A percentile compares a stretch with the other conserved stretches of the same genome.
Conservation (phyloP, 2,888 invertebrate species). For the Brachylomia viminalis region DNA sequence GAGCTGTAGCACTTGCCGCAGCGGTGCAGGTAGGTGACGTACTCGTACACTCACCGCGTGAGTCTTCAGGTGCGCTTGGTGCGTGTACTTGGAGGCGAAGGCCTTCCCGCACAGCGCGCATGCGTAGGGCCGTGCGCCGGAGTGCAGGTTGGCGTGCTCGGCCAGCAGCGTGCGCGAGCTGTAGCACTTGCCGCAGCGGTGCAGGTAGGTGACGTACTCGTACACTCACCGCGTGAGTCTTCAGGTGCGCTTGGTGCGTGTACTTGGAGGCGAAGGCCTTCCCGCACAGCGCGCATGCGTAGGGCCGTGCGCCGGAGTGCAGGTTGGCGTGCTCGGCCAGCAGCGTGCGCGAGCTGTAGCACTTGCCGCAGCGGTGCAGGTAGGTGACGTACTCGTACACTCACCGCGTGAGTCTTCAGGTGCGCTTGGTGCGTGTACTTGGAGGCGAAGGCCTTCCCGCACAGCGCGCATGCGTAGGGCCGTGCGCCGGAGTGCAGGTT, state of each 20-base stretch:
- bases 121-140: constrained; percentile 92
- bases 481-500: too few species aligned
- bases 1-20: constrained; percentile 93
- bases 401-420: too few species aligned
- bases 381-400: too few species aligned
- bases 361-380: constrained; percentile 86
- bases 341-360: constrained; percentile 92
- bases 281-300: constrained; percentile 92
- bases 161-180: constrained; percentile 92
- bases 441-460: too few species aligned
- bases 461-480: too few species aligned
- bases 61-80: constrained; percentile 94
- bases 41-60: constrained; percentile 86
- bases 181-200: constrained; percentile 92
- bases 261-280: constrained; percentile 95
- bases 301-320: constrained; percentile 93
- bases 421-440: too few species aligned
- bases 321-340: constrained; percentile 93
- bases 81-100: constrained; percentile 95
- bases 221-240: constrained; percentile 91
- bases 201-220: too few species aligned
- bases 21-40: too few species aligned
- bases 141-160: constrained; percentile 94
- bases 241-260: constrained; percentile 93
- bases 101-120: constrained; percentile 93